phyloP scores from a whole-genome alignment of 2,797 vertebrate species.

The Rhadinocentrus ornatus region DNA sequence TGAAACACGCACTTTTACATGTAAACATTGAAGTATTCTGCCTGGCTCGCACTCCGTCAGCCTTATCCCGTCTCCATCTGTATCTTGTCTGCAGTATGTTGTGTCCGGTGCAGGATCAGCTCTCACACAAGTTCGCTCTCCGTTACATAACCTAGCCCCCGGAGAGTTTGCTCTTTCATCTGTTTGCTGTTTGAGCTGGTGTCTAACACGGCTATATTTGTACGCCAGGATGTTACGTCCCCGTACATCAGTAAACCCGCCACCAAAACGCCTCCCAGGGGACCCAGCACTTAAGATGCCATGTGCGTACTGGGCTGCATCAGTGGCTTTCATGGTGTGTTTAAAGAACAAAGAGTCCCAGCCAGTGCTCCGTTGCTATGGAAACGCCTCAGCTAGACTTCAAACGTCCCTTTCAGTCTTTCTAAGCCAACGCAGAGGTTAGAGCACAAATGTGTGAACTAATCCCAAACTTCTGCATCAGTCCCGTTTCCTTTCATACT shows the following conservation, averaged over 20 bases:
- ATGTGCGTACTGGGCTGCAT: constrained; percentile 15
- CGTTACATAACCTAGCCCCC: constrained; percentile 30
- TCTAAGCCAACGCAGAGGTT: constrained; percentile 29
- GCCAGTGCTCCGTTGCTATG: constrained; percentile 56
- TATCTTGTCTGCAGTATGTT: not conserved
- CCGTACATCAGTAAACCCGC: constrained; percentile 35
- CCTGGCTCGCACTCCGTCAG: not conserved
- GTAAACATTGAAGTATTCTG: not conserved
- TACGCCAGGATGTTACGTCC: constrained; percentile 25
- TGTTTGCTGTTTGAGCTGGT: constrained; percentile 9
- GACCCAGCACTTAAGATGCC: constrained; percentile 29
- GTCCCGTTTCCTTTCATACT: too few species aligned
- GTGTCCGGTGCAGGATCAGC: not conserved
- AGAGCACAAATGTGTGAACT: constrained; percentile 24
- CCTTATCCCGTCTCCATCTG: not conserved
- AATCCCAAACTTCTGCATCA: constrained; percentile 11
- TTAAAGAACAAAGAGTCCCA: constrained; percentile 48
- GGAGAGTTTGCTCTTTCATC: not conserved
- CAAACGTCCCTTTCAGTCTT: constrained; percentile 41
- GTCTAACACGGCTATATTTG: constrained; percentile 27
- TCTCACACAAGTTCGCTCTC: not conserved
- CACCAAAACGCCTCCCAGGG: constrained; percentile 14
- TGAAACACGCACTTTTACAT: not conserved
- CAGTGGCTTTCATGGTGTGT: constrained; percentile 25
- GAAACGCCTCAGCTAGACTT: constrained; percentile 47